Evolutionary conservation across 1,140 invertebrate genomes (phyloP), one percentile per base, ranked within the genome.

Genomic region (Bradynema listronoti): DNA sequence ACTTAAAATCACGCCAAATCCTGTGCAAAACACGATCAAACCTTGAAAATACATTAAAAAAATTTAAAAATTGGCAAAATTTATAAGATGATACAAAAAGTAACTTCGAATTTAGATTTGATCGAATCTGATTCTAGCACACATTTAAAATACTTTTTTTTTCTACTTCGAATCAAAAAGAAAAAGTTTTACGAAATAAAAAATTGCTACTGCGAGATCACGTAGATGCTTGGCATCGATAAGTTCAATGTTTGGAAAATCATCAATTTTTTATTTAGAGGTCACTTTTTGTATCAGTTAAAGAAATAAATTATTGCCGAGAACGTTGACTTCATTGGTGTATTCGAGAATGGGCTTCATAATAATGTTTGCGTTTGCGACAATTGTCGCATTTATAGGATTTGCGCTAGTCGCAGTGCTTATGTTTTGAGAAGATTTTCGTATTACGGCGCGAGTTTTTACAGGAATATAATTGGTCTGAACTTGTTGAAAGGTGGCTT

Each of bases 1-100:
- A 55, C 80, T 79, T 24, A 83, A 69, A 50, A 82, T 73, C 50
- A 83, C 78, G 30, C 83, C 82, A 68, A 83, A 81, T 0, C 78
- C 78, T 33, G 81, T 81, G 58, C 79, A 82, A 64, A 83, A 82
- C 14, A 72, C 73, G 50, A 83, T 81, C 29, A 83, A 58, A 14
- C 82, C 81, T 42, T 79, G 63, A 51, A 80, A 72, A 11, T 11
- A 6, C 19, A 14, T 6, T 56, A 25, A 5, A 6, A 7, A 52
- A 7, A 46, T 42, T 42, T 6, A 14, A 7, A 52, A n/a, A n/a
- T n/a, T n/a, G n/a, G n/a, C n/a, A n/a, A n/a, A n/a, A n/a, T n/a
- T n/a, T n/a, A n/a, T n/a, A n/a, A n/a, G n/a, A n/a, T n/a, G n/a
- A n/a, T n/a, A n/a, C n/a, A n/a, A n/a, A n/a, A n/a, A n/a, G n/a